phyloP scores from a whole-genome alignment of 2,888 invertebrate species.

The Iphiclides podalirius region DNA sequence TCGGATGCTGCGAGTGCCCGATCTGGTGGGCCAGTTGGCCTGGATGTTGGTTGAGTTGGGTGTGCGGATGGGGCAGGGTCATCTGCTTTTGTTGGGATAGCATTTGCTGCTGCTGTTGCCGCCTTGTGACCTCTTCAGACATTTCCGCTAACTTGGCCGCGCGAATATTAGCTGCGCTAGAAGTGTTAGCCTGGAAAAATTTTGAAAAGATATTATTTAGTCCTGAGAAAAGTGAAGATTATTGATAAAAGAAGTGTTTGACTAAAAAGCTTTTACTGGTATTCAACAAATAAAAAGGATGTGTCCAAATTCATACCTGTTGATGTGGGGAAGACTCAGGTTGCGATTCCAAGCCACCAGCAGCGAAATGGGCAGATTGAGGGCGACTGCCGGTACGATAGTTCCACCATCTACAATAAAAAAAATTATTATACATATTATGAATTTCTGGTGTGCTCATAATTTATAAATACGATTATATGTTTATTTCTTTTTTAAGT shows the following conservation, averaged over 20 bases:
- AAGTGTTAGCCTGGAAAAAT: slow-evolving; percentile 39
- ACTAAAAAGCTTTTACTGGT: too few species aligned
- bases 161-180: slow-evolving; percentile 50
- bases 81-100: slow-evolving; percentile 33
- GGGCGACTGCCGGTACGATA: slow-evolving; percentile 78
- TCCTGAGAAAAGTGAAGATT: slow-evolving; percentile 9
- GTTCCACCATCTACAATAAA: slow-evolving; percentile 70
- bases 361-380: slow-evolving; percentile 65
- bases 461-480: too few species aligned
- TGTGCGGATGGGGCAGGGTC: slow-evolving; percentile 17
- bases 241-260: too few species aligned
- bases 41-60: slow-evolving; percentile 23
- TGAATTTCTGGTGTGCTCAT: too few species aligned
- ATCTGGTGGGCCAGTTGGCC: slow-evolving; percentile 10
- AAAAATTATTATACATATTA: not conserved
- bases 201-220: too few species aligned
- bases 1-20: slow-evolving; percentile 13
- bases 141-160: slow-evolving; percentile 88
- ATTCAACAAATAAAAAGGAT: not conserved
- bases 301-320: slow-evolving; percentile 39
- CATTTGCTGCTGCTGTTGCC: slow-evolving; percentile 68
- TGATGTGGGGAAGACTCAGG: slow-evolving; percentile 52
- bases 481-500: too few species aligned
- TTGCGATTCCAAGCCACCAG: slow-evolving; percentile 41
- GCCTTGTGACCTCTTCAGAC: slow-evolving; percentile 87